These are phyloP conservation scores for Miniopterus natalensis DNA, from an alignment of 2,113 vertebrate genomes.

Conservation along the genomic window DNA sequence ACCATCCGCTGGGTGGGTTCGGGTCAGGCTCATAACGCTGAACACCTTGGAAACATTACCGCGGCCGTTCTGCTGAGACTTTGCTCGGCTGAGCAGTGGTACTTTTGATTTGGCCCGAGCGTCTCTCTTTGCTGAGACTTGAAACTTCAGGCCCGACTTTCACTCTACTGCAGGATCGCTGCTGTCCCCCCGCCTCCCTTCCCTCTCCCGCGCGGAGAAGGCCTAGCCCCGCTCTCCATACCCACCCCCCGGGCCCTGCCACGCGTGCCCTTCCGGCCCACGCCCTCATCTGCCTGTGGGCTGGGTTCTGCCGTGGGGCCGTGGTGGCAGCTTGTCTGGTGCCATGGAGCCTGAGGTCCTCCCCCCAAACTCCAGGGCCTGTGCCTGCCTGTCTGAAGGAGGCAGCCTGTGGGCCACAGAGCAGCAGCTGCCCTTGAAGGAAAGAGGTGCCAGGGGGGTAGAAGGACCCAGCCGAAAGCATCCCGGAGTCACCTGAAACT, in stretches of 20 bases:
- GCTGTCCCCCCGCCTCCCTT: rapidly evolving
- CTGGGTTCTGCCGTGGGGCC: not conserved
- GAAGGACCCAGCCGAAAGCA: not conserved
- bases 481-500: rapidly evolving
- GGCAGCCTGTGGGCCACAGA: not conserved
- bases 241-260: not conserved
- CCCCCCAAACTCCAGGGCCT: not conserved
- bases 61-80: not conserved
- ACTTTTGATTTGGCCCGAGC: not conserved
- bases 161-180: not conserved
- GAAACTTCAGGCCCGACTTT: not conserved
- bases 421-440: not conserved
- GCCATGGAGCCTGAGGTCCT: rapidly evolving
- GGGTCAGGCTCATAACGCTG: not conserved
- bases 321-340: not conserved
- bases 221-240: rapidly evolving
- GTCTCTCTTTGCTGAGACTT: not conserved
- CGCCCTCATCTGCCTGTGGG: rapidly evolving
- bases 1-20: rapidly evolving
- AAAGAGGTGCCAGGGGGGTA: not conserved
- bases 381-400: not conserved
- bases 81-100: not conserved
- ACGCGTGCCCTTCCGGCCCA: rapidly evolving
- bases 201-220: not conserved
- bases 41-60: not conserved